A percentile compares a stretch with the other conserved stretches of the same genome.
Conservation (phyloP, 2,888 invertebrate species). For the Cryptus viduatorius region DNA sequence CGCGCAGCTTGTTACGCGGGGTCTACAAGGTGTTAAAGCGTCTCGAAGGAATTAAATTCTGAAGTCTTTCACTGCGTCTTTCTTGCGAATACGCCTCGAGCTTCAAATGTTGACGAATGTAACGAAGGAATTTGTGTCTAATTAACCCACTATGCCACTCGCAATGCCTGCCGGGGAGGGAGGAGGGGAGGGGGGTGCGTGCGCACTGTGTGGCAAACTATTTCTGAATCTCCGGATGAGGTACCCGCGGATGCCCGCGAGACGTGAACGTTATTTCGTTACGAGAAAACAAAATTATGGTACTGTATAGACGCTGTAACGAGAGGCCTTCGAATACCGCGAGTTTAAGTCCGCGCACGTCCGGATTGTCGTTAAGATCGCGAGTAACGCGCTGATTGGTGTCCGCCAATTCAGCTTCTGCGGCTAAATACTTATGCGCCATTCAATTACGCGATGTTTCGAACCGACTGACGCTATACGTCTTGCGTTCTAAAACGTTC, state of each 20-base stretch:
- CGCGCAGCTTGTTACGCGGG: no score
- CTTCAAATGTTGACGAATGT: slow-evolving; percentile 19
- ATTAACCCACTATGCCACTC: slow-evolving; percentile 33
- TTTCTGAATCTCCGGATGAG: slow-evolving; percentile 26
- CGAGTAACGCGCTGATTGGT: no score
- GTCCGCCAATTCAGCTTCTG: no score
- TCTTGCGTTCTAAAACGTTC: no score
- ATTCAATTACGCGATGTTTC: no score
- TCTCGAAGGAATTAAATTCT: neutral
- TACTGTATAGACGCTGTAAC: slow-evolving; percentile 38
- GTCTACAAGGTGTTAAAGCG: neutral
- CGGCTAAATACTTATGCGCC: no score
- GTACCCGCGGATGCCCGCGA: slow-evolving; percentile 29
- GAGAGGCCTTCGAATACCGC: slow-evolving; percentile 43
- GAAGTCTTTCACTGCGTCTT: neutral
- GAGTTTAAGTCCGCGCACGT: slow-evolving; percentile 16
- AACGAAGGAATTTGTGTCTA: slow-evolving; percentile 35
- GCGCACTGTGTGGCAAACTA: slow-evolving; percentile 12
- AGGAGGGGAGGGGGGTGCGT: no score
- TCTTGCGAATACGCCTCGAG: slow-evolving; percentile 23
- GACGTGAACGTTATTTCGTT: slow-evolving; percentile 23
- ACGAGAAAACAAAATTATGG: slow-evolving; percentile 9
- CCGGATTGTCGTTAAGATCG: no score
- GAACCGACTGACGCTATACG: no score
- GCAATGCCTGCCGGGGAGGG: neutral